Evolutionary conservation across 30 jellyfish, hydroid and myxozoan genomes (phyloP).

Genomic region (Pseudorhiza aurosa): DNA sequence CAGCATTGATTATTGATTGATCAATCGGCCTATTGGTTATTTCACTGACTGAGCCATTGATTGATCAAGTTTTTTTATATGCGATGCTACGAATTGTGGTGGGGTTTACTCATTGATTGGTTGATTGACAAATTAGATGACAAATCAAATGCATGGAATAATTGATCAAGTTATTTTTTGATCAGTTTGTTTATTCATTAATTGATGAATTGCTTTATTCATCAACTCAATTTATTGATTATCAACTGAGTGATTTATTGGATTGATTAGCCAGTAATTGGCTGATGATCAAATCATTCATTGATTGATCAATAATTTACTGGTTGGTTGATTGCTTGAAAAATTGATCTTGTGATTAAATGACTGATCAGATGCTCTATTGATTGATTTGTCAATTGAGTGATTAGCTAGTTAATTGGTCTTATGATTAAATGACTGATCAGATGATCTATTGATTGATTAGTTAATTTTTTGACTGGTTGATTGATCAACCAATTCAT

Average conservation of each 20-base stretch:
- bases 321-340: neutral
- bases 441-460: neutral
- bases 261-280: neutral
- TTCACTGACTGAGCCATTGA: too few species aligned
- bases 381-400: neutral
- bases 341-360: neutral
- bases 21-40: too few species aligned
- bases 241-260: neutral
- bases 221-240: too few species aligned
- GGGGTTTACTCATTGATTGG: neutral
- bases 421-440: neutral
- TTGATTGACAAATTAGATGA: neutral
- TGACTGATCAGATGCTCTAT: neutral
- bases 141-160: too few species aligned
- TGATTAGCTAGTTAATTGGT: neutral
- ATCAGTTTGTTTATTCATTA: too few species aligned
- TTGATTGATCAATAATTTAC: neutral
- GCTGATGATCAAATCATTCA: neutral
- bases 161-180: too few species aligned
- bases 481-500: too few species aligned
- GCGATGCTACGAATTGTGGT: too few species aligned
- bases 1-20: too few species aligned
- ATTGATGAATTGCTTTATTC: too few species aligned
- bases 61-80: too few species aligned
- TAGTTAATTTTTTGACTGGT: neutral